Conservation (phyloP, 2,797 vertebrate species). For the Thaleichthys pacificus region DNA sequence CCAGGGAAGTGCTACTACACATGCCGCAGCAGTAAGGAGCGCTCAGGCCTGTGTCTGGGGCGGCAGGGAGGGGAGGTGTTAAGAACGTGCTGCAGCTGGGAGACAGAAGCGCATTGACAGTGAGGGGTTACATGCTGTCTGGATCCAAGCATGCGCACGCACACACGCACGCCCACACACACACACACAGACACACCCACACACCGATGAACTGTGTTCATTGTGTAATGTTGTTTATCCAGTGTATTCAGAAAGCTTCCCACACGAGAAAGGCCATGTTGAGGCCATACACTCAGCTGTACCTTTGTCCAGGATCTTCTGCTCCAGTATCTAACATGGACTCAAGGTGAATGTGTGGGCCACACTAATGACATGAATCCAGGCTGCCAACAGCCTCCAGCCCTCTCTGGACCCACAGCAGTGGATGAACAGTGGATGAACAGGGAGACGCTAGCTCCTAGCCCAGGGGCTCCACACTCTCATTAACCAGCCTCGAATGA, state of each 20-base stretch:
- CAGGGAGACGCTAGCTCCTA: background rate
- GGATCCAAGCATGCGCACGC: background rate
- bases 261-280: too few relatives aligned
- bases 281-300: too few relatives aligned
- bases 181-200: background rate
- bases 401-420: too few relatives aligned
- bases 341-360: background rate
- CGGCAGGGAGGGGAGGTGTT: background rate
- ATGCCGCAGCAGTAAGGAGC: background rate
- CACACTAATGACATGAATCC: background rate
- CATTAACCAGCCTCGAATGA: background rate
- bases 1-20: too few relatives aligned
- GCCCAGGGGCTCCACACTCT: background rate
- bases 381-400: background rate
- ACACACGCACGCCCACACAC: background rate
- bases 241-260: too few relatives aligned
- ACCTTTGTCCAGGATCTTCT: too few relatives aligned
- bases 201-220: too few relatives aligned
- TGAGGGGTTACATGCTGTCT: background rate
- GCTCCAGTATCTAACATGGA: background rate
- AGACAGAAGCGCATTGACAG: background rate
- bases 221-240: too few relatives aligned
- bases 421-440: background rate
- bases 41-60: background rate
- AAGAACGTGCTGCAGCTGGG: background rate